These are phyloP conservation scores for Camponotus floridanus DNA, from an alignment of 1,140 invertebrate genomes.

Conservation along the genomic window DNA sequence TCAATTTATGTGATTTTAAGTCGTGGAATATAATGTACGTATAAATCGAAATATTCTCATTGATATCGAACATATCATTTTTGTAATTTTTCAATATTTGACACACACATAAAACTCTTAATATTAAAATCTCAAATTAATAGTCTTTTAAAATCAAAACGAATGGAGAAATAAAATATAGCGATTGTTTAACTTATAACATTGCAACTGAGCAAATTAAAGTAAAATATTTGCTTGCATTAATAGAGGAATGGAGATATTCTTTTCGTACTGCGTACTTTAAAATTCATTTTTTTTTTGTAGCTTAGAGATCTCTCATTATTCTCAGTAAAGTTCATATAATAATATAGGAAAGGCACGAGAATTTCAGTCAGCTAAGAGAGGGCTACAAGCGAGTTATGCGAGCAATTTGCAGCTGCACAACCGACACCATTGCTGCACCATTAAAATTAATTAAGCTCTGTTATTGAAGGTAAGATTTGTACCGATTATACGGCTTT, in stretches of 20 bases:
- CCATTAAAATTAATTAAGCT: slow-evolving; percentile 61
- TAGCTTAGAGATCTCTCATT: slow-evolving; percentile 13
- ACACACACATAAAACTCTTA: not conserved
- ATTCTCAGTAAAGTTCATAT: not conserved
- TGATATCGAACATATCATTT: not conserved
- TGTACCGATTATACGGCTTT: slow-evolving; percentile 34
- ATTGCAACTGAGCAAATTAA: not conserved
- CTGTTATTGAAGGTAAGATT: slow-evolving; percentile 52
- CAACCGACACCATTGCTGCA: slow-evolving; percentile 45
- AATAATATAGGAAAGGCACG: slow-evolving; percentile 54
- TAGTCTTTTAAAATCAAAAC: slow-evolving; percentile 6
- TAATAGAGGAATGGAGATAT: not conserved
- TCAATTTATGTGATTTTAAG: not conserved
- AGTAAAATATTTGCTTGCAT: not conserved
- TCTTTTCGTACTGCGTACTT: not conserved
- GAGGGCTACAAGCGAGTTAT: slow-evolving; percentile 38
- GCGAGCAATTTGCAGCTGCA: slow-evolving; percentile 56
- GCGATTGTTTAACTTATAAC: not conserved
- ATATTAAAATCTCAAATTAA: not conserved
- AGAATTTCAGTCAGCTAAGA: slow-evolving; percentile 53
- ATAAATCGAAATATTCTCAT: not conserved
- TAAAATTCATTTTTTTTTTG: slow-evolving; percentile 10
- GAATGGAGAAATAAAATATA: not conserved
- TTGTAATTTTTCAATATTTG: not conserved
- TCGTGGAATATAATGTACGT: not conserved